A percentile compares a stretch with the other conserved stretches of the same genome.
Conservation (phyloP, 1,140 invertebrate genomes). For the Rhagoletis pomonella region DNA sequence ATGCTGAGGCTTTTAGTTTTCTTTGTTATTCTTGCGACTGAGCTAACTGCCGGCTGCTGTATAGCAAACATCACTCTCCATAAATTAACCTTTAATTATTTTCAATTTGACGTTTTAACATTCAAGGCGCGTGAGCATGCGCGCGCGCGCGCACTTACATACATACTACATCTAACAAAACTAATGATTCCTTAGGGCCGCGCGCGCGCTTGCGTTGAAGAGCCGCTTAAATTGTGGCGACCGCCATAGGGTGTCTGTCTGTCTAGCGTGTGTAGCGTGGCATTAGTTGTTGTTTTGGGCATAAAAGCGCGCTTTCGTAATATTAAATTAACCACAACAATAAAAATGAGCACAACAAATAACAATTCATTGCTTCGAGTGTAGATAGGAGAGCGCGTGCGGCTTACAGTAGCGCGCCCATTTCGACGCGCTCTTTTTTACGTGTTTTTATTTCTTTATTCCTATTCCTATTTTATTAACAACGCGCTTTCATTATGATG, state of each 20-base stretch:
- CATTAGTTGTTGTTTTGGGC: not conserved
- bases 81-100: constrained; percentile 53
- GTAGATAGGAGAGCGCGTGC: not conserved
- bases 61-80: constrained; percentile 24
- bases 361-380: constrained; percentile 24
- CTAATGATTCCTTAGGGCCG: constrained; percentile 30
- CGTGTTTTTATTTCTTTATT: not conserved
- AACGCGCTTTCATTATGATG: constrained; percentile 5
- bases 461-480: not conserved
- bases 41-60: not conserved
- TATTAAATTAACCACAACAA: constrained; percentile 37
- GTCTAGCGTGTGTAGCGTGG: not conserved
- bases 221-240: not conserved
- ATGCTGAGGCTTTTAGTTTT: not conserved
- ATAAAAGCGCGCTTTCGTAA: constrained; percentile 18
- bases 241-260: not conserved
- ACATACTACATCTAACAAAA: not conserved
- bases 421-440: not conserved
- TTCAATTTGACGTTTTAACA: constrained; percentile 50
- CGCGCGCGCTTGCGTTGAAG: not conserved
- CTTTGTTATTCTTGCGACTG: not conserved
- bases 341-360: not conserved
- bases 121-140: not conserved
- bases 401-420: constrained; percentile 41
- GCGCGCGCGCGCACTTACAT: not conserved